Evolutionary conservation across 2,888 invertebrate species (phyloP).

Genomic region (Cephus nigrinus): DNA sequence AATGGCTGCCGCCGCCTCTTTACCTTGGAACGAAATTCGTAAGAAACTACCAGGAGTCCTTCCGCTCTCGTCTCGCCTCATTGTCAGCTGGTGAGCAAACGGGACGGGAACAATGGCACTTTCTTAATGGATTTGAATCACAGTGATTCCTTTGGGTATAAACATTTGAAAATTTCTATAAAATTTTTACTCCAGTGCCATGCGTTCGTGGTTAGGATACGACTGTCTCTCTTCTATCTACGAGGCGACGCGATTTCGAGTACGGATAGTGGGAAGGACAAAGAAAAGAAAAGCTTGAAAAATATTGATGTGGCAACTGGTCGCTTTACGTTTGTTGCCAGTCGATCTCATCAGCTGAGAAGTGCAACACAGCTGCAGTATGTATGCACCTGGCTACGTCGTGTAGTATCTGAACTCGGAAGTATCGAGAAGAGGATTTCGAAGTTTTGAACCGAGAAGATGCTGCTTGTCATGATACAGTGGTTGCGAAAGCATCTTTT

Average conservation of each 20-base stretch:
- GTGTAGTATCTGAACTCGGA: background rate
- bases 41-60: background rate
- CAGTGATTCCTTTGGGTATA: background rate
- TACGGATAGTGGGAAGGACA: background rate
- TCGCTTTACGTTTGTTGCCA: background rate
- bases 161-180: background rate
- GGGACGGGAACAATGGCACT: background rate
- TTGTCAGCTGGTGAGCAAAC: background rate
- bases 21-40: background rate
- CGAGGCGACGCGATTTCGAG: conserved; percentile 16
- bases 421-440: background rate
- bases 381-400: background rate
- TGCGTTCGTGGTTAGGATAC: background rate
- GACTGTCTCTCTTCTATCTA: background rate
- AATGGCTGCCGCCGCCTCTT: background rate
- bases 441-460: background rate
- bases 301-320: background rate
- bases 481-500: background rate
- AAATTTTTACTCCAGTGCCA: background rate
- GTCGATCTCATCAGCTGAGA: background rate
- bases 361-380: background rate
- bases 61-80: background rate
- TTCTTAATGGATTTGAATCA: background rate
- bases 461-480: background rate
- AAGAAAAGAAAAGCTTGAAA: background rate